phyloP scores from a whole-genome alignment of 2,888 invertebrate species.

The Calephelis perditalis region DNA sequence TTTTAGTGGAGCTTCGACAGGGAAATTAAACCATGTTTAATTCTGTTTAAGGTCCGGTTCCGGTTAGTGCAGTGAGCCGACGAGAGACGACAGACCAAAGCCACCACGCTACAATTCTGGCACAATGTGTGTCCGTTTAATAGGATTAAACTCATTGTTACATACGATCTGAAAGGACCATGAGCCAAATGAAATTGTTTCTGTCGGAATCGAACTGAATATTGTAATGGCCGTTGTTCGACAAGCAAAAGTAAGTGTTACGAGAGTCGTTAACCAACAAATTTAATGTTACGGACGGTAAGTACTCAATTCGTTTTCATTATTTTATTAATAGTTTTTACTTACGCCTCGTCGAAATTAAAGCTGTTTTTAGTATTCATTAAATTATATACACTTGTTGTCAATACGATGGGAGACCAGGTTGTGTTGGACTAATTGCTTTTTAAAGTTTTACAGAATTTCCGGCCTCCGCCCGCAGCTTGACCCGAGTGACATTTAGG shows the following conservation, averaged over 20 bases:
- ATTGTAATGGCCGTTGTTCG: slow-evolving; percentile 33
- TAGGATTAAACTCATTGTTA: slow-evolving; percentile 75
- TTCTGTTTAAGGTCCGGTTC: slow-evolving; percentile 73
- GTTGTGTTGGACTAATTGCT: too few species aligned
- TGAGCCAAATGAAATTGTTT: slow-evolving; percentile 63
- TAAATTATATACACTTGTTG: too few species aligned
- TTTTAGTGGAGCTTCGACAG: slow-evolving; percentile 56
- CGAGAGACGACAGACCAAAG: slow-evolving; percentile 72
- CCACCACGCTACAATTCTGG: slow-evolving; percentile 69
- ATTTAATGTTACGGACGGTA: slow-evolving; percentile 11
- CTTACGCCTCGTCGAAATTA: background rate
- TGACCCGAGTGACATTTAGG: too few species aligned
- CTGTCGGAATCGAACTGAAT: slow-evolving; percentile 48
- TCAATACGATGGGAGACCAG: too few species aligned
- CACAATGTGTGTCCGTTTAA: slow-evolving; percentile 74
- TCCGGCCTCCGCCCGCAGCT: too few species aligned
- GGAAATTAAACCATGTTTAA: slow-evolving; percentile 76
- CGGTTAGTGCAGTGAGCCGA: slow-evolving; percentile 58
- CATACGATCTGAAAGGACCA: slow-evolving; percentile 63
- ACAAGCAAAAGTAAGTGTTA: slow-evolving; percentile 26
- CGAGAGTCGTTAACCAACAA: slow-evolving; percentile 17
- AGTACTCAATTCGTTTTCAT: slow-evolving; percentile 1
- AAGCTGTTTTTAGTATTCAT: too few species aligned
- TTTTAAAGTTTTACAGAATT: too few species aligned
- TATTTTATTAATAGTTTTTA: slow-evolving; percentile 13